A percentile compares a stretch with the other conserved stretches of the same genome.
These are phyloP conservation scores for Camponotus floridanus DNA, from an alignment of 1,140 invertebrate species.

Conservation along the genomic window DNA sequence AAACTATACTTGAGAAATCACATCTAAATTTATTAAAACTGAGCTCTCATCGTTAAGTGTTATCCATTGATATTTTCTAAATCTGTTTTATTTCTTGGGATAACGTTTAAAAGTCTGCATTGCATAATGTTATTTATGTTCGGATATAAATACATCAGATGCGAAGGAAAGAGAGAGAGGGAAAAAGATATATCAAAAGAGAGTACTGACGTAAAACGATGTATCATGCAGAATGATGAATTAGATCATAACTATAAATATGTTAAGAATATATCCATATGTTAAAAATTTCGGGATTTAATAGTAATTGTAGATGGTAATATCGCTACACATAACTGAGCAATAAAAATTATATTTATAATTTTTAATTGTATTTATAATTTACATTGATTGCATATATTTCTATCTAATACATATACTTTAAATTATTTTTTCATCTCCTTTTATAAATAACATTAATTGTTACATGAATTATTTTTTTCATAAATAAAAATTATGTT, in stretches of 20 bases:
- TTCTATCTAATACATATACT: not conserved
- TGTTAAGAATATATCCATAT: not conserved
- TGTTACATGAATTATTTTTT: not conserved
- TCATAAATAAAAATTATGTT: conserved; percentile 1
- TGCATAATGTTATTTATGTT: conserved; percentile 73
- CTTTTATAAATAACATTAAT: not conserved
- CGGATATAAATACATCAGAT: conserved; percentile 71
- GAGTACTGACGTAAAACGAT: conserved; percentile 48
- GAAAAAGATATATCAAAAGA: conserved; percentile 36
- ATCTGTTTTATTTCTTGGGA: conserved; percentile 11
- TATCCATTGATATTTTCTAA: conserved; percentile 1
- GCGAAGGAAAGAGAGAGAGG: not conserved
- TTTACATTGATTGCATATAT: not conserved
- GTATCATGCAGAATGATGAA: conserved; percentile 46
- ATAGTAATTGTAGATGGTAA: not conserved
- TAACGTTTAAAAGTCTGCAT: conserved; percentile 42
- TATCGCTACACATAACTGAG: not conserved
- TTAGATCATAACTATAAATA: conserved; percentile 39
- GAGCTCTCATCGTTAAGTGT: not conserved
- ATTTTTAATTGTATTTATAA: not conserved
- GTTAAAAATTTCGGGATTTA: not conserved
- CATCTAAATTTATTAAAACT: not conserved
- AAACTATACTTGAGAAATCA: not conserved
- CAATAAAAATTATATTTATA: not conserved
- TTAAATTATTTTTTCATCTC: not conserved